Evolutionary conservation across 2,113 vertebrate genomes (phyloP).

Genomic region (Aspidoscelis tigris): DNA sequence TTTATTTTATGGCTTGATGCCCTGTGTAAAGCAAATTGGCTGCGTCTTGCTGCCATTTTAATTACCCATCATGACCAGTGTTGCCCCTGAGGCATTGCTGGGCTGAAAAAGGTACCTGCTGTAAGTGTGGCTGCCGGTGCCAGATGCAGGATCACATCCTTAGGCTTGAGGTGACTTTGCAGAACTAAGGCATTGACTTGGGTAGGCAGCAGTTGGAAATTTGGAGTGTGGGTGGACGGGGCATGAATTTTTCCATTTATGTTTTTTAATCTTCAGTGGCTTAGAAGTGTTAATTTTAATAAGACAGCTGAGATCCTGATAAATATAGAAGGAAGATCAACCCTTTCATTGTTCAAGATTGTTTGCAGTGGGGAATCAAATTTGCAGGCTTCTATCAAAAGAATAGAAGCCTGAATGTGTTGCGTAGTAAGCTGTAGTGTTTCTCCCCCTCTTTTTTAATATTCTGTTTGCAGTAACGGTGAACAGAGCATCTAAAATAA

Average conservation of each 20-base stretch:
- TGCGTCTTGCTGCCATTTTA: neutral
- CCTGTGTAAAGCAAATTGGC: neutral
- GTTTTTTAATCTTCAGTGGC: constrained; percentile 48
- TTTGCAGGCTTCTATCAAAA: constrained; percentile 37
- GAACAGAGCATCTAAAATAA: constrained; percentile 89
- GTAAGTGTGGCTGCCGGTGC: neutral
- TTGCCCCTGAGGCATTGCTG: neutral
- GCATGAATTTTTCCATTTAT: neutral
- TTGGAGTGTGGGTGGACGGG: neutral
- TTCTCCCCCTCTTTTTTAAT: constrained; percentile 42
- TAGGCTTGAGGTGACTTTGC: too few relatives aligned
- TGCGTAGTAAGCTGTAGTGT: constrained; percentile 74
- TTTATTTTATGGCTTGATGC: neutral
- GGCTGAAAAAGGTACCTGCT: neutral
- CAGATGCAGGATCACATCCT: neutral
- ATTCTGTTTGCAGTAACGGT: constrained; percentile 83
- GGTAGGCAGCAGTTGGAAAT: neutral
- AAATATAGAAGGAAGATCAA: constrained; percentile 34
- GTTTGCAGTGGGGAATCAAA: constrained; percentile 62
- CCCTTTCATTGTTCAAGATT: constrained; percentile 64
- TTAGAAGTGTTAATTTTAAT: constrained; percentile 58
- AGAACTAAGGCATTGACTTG: too few relatives aligned
- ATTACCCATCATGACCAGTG: neutral
- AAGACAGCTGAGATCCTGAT: constrained; percentile 42
- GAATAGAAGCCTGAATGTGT: constrained; percentile 64